Evolutionary conservation across 2,888 invertebrate genomes (phyloP), one percentile per base, ranked within the genome.

Genomic region (Pseudococcus longispinus): DNA sequence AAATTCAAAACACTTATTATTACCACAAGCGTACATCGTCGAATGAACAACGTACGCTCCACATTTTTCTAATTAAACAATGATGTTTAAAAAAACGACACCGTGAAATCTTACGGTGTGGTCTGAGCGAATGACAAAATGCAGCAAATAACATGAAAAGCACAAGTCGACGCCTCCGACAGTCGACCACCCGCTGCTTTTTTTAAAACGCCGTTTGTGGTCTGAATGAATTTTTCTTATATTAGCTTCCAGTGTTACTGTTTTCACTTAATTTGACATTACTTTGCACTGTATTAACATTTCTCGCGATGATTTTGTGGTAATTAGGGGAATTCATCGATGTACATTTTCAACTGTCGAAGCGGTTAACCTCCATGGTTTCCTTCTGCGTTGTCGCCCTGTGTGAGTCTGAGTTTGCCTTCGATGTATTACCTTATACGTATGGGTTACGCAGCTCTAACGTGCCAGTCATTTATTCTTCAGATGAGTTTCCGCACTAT

Each of bases 151-250:
- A 80, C 77, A n/a, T 55, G 60, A 84, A 84, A 84, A 84, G 60
- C 51, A 55, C 84, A 55, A 86, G 86, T 80, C 55, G 77, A 74
- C 86, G 86, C 80, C 80, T 77, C 55, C 86, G 51, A 51, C 77
- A 23, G 51, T 32, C 46, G 86, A 86, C 86, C 86, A 86, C 86
- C 86, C 86, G 86, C 86, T 86, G 86, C 32, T 55, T 77, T 80
- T 70, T 85, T 85, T 65, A 60, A 60, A 85, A 85, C 85, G 60
- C 85, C 60, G 65, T 85, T 85, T 85, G 85, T 42, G 85, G 85
- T 85, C 74, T 80, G 77, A 29, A 70, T 80, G 42, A 80, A 80
- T 42, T 80, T 80, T 80, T 80, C 20, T 42, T 80, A 80, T 80
- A 37, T 74, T 74, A 80, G 42, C 77, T 80, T 80, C 77, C 77